Evolutionary conservation across 2,113 vertebrate genomes (phyloP).

Genomic region (Hylia prasina): DNA sequence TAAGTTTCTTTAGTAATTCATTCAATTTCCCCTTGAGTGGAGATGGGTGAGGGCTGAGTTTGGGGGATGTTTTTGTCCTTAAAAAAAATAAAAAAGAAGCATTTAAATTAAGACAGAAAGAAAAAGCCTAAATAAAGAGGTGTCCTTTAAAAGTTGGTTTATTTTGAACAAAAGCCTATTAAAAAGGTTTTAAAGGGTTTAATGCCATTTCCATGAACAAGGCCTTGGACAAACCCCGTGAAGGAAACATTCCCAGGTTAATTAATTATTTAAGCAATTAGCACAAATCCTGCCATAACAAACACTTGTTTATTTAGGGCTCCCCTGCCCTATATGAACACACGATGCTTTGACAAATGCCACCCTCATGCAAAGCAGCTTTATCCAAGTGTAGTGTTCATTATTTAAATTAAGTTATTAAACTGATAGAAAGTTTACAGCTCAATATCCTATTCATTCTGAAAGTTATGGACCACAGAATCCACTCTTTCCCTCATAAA

Average conservation of each 20-base stretch:
- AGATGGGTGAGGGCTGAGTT: neutral
- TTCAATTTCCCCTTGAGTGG: neutral
- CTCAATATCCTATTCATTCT: neutral
- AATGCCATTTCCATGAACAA: neutral
- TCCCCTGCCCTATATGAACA: neutral
- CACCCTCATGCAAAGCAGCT: neutral
- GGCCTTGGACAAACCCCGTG: neutral
- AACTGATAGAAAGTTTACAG: neutral
- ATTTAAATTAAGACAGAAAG: neutral
- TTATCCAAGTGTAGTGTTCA: neutral
- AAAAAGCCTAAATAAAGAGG: neutral
- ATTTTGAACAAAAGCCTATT: slow-evolving; percentile 10
- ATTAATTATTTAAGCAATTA: neutral
- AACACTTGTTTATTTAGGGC: neutral
- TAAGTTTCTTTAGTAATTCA: neutral
- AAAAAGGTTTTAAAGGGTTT: neutral
- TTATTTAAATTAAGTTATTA: neutral
- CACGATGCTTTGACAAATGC: neutral
- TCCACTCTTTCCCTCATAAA: neutral
- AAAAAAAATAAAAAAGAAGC: neutral
- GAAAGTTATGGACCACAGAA: neutral
- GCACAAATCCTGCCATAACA: neutral
- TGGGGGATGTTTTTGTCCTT: neutral
- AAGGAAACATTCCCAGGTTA: neutral
- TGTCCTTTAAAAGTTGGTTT: slow-evolving; percentile 5